A percentile compares a stretch with the other conserved stretches of the same genome.
These are phyloP conservation scores for Crocodylus rhombifer DNA, from an alignment of 2,797 vertebrate species.

Conservation along the genomic window DNA sequence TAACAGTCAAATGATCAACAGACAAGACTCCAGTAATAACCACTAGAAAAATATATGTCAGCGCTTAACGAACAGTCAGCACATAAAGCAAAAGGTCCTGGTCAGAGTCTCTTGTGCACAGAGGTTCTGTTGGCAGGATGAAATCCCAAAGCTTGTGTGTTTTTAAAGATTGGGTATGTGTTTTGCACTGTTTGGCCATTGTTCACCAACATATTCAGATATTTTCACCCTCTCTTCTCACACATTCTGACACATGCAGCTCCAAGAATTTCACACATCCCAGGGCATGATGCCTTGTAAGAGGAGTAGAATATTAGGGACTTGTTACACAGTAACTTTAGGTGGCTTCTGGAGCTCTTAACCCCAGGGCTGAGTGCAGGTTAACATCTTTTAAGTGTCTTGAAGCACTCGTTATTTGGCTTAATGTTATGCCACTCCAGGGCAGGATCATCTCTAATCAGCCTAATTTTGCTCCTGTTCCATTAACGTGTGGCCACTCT, in stretches of 20 bases:
- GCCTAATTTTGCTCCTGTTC: too few species aligned
- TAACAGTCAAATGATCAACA: not conserved
- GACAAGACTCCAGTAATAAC: not conserved
- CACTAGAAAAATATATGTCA: not conserved
- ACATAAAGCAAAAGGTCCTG: not conserved
- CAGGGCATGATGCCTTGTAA: not conserved
- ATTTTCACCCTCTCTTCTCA: not conserved
- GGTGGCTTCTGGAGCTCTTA: too few species aligned
- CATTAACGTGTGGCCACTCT: too few species aligned
- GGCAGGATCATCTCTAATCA: too few species aligned
- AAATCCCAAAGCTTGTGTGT: rapidly evolving
- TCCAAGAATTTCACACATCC: not conserved
- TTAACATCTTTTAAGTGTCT: too few species aligned
- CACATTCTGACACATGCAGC: not conserved
- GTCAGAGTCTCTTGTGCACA: not conserved
- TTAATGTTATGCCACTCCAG: too few species aligned
- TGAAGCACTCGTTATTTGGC: too few species aligned
- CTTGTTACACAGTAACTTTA: too few species aligned
- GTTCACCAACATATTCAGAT: not conserved
- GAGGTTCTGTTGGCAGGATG: not conserved
- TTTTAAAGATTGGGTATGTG: not conserved
- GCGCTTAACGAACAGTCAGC: not conserved
- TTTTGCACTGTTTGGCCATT: rapidly evolving
- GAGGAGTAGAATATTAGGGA: not conserved
- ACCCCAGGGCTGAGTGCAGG: too few species aligned